These are phyloP conservation scores for Ormyrus pomaceus DNA, from an alignment of 2,888 invertebrate species.

Conservation along the genomic window DNA sequence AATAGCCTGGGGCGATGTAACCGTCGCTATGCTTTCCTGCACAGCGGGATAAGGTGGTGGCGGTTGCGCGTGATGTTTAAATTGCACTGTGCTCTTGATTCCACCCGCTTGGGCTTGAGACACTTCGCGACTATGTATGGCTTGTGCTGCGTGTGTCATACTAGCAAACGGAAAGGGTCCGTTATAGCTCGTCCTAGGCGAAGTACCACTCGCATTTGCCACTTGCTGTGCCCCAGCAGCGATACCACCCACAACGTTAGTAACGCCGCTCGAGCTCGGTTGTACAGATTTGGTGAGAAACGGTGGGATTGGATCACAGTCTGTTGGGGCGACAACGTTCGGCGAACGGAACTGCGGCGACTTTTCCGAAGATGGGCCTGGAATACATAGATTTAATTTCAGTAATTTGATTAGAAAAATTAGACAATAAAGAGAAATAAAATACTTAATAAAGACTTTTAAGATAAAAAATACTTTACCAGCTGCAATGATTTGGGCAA, in stretches of 20 bases:
- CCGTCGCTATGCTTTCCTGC: conserved; percentile 71
- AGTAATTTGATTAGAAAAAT: no score
- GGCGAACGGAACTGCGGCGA: conserved; percentile 84
- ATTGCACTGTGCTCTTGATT: conserved; percentile 66
- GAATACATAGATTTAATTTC: conserved; percentile 46
- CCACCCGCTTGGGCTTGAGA: conserved; percentile 61
- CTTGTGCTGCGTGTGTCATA: conserved; percentile 91
- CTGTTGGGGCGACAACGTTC: conserved; percentile 92
- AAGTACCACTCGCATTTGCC: conserved; percentile 72
- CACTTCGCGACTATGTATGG: conserved; percentile 85
- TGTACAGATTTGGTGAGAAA: conserved; percentile 71
- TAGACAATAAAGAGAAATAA: neutral
- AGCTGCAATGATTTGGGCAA: conserved; percentile 73
- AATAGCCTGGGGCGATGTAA: conserved; percentile 69
- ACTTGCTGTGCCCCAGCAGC: conserved; percentile 61
- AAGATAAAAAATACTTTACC: conserved; percentile 61
- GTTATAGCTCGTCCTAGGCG: conserved; percentile 76
- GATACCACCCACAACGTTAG: conserved; percentile 65
- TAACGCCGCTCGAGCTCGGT: conserved; percentile 65
- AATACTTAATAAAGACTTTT: neutral
- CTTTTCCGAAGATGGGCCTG: conserved; percentile 72
- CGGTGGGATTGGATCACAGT: conserved; percentile 80
- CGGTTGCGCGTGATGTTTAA: conserved; percentile 73
- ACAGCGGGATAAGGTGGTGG: conserved; percentile 75
- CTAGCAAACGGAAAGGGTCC: conserved; percentile 91